These are phyloP conservation scores for Dissostichus mawsoni DNA, from an alignment of 2,113 vertebrate species.

Conservation along the genomic window DNA sequence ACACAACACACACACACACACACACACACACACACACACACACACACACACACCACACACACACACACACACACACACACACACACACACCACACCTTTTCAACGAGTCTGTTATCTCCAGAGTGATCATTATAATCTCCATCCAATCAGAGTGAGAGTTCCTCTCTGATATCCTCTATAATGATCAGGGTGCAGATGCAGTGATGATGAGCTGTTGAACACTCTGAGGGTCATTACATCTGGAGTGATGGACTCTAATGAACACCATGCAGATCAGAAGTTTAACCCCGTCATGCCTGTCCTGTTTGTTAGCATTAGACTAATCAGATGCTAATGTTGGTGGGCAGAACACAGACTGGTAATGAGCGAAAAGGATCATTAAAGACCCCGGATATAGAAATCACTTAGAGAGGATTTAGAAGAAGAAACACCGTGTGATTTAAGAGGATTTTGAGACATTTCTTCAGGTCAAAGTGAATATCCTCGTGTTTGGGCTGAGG, in stretches of 20 bases:
- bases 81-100: too few relatives aligned
- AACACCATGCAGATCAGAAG: constrained; percentile 20
- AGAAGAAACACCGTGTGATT: constrained; percentile 20
- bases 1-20: too few relatives aligned
- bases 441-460: constrained; percentile 38
- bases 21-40: too few relatives aligned
- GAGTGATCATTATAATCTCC: constrained; percentile 29
- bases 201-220: constrained; percentile 33
- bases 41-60: too few relatives aligned
- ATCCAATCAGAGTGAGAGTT: constrained; percentile 18
- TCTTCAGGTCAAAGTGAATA: neutral
- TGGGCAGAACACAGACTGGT: constrained; percentile 69
- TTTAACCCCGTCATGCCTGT: constrained; percentile 36
- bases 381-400: too few relatives aligned
- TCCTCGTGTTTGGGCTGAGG: too few relatives aligned
- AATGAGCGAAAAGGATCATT: constrained; percentile 62
- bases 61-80: too few relatives aligned
- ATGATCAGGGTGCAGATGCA: constrained; percentile 40
- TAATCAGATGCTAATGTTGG: constrained; percentile 81
- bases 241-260: constrained; percentile 37
- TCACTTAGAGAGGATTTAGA: too few relatives aligned
- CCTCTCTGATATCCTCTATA: constrained; percentile 12
- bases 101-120: constrained; percentile 5
- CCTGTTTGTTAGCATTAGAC: constrained; percentile 76
- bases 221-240: constrained; percentile 35